phyloP scores from a whole-genome alignment of 2,888 invertebrate species.

The Netelia melanura region DNA sequence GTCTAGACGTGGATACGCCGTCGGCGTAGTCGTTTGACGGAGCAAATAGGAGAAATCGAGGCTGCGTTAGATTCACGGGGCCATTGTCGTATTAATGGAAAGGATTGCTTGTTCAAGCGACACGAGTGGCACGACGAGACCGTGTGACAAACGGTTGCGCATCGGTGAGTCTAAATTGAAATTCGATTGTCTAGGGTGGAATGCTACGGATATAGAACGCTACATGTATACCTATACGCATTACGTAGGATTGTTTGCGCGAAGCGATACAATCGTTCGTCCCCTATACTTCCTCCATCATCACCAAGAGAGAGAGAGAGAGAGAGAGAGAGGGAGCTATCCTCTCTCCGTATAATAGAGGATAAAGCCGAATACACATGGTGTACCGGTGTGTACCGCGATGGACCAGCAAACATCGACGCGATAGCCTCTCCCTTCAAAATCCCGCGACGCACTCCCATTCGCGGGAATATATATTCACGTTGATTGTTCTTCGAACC shows the following conservation, averaged over 20 bases:
- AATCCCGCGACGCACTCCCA: not conserved
- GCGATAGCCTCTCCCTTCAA: not conserved
- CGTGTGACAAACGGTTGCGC: slow-evolving; percentile 73
- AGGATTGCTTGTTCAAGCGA: slow-evolving; percentile 82
- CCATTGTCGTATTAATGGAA: slow-evolving; percentile 83
- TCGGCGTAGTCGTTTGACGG: slow-evolving; percentile 47
- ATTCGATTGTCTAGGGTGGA: slow-evolving; percentile 81
- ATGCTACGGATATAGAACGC: slow-evolving; percentile 60
- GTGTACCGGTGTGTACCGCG: not conserved
- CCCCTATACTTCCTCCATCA: slow-evolving; percentile 60
- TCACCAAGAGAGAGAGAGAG: slow-evolving; percentile 25
- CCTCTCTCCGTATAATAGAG: slow-evolving; percentile 17
- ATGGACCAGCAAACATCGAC: slow-evolving; percentile 3
- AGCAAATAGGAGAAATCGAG: slow-evolving; percentile 62
- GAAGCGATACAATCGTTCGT: slow-evolving; percentile 71
- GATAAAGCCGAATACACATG: slow-evolving; percentile 14
- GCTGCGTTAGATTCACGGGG: slow-evolving; percentile 55
- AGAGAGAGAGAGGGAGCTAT: not conserved
- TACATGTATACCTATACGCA: not conserved
- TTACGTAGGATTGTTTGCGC: slow-evolving; percentile 52
- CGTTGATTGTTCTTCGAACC: not conserved
- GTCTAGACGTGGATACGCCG: not conserved
- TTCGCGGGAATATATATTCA: slow-evolving; percentile 1
- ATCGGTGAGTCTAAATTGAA: slow-evolving; percentile 82
- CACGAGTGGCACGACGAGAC: slow-evolving; percentile 72